Evolutionary conservation across 2,113 vertebrate species (phyloP).

Genomic region (Corythoichthys haematopterus): DNA sequence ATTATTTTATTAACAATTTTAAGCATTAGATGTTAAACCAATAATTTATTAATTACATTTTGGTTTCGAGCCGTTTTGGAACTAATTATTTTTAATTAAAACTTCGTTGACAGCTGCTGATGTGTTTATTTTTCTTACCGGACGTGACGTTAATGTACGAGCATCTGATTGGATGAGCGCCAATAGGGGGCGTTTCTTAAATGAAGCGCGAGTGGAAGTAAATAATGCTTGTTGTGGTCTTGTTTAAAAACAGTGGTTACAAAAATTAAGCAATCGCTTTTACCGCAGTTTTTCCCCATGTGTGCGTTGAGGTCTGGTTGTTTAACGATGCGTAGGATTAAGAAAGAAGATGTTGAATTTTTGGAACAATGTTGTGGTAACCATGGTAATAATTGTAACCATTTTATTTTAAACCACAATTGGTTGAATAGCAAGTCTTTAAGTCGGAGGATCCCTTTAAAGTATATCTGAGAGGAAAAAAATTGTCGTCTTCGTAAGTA

Average conservation of each 20-base stretch:
- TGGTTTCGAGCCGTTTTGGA: too few species aligned
- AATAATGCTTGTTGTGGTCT: not conserved
- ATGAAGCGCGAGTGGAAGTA: constrained; percentile 7
- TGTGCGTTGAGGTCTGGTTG: constrained; percentile 27
- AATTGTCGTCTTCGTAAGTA: too few species aligned
- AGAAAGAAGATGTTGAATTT: constrained; percentile 16
- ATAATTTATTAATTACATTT: too few species aligned
- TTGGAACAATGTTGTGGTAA: not conserved
- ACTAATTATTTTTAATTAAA: too few species aligned
- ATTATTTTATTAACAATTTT: too few species aligned
- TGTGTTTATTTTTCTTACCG: not conserved
- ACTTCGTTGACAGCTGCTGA: not conserved
- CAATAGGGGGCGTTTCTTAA: not conserved
- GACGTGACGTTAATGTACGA: not conserved
- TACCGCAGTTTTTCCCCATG: not conserved
- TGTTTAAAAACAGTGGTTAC: not conserved
- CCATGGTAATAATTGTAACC: too few species aligned
- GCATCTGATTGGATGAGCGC: constrained; percentile 34
- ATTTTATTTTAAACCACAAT: too few species aligned
- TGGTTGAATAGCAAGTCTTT: too few species aligned
- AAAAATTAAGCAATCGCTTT: not conserved
- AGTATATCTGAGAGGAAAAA: too few species aligned
- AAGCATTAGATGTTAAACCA: too few species aligned
- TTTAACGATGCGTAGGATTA: constrained; percentile 15
- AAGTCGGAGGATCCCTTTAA: too few species aligned